Evolutionary conservation across 2,113 vertebrate genomes (phyloP).

Genomic region (Mesembrinibis cayennensis): DNA sequence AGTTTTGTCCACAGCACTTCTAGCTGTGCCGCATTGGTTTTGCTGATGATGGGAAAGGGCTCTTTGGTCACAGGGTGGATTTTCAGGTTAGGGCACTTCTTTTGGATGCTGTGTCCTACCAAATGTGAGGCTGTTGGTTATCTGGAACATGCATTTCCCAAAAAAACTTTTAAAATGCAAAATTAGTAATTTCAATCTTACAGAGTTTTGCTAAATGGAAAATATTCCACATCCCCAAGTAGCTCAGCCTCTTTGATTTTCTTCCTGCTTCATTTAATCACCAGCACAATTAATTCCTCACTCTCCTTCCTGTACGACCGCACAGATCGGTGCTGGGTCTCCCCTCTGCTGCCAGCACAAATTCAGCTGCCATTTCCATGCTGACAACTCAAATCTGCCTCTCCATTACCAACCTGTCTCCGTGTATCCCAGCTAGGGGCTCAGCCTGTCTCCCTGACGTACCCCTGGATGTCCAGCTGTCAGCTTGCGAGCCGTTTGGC

Average conservation of each 20-base stretch:
- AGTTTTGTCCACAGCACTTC: not conserved
- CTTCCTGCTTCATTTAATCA: not conserved
- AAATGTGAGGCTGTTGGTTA: not conserved
- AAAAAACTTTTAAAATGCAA: not conserved
- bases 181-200: not conserved
- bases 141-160: not conserved
- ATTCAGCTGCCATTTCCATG: not conserved
- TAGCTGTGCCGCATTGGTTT: not conserved
- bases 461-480: not conserved
- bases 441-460: not conserved
- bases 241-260: not conserved
- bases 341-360: not conserved
- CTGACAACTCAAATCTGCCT: constrained; percentile 25
- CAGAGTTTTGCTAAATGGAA: not conserved
- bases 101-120: not conserved
- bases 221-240: not conserved
- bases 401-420: not conserved
- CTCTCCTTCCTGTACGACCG: not conserved
- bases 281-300: not conserved
- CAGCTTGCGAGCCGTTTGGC: not conserved
- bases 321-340: not conserved
- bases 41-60: not conserved
- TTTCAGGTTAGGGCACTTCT: not conserved
- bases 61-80: not conserved
- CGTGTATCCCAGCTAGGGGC: not conserved